These are phyloP conservation scores for Chaetodon trifascialis DNA, from an alignment of 2,113 vertebrate genomes.

Conservation along the genomic window DNA sequence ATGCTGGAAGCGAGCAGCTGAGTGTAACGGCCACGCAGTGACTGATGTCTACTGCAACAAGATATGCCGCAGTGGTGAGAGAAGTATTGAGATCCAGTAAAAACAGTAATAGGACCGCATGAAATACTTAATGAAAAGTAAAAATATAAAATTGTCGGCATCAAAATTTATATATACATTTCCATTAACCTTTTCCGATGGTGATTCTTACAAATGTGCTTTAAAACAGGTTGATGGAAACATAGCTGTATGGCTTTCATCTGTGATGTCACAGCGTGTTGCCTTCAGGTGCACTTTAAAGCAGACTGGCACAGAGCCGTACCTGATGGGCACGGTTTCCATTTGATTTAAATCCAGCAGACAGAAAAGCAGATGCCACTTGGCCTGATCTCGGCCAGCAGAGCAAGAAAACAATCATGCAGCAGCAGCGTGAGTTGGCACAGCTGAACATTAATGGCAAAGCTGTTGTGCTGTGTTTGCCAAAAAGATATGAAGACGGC, in stretches of 20 bases:
- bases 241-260: neutral
- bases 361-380: neutral
- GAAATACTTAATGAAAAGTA: too few relatives aligned
- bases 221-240: too few relatives aligned
- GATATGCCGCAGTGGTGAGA: too few relatives aligned
- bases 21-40: neutral
- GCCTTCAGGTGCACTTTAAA: neutral
- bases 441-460: neutral
- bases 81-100: too few relatives aligned
- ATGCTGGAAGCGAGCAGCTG: slow-evolving; percentile 8
- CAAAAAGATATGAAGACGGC: neutral
- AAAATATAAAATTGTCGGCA: too few relatives aligned
- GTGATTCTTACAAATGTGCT: too few relatives aligned
- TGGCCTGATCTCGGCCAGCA: neutral
- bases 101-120: too few relatives aligned
- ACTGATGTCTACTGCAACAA: too few relatives aligned
- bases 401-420: neutral
- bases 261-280: neutral
- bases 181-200: too few relatives aligned
- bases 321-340: neutral
- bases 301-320: neutral
- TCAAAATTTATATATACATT: too few relatives aligned
- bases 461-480: neutral
- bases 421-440: neutral
- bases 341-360: neutral